These are phyloP conservation scores for Rhombomys opimus DNA, from an alignment of 2,113 vertebrate species.

Conservation along the genomic window DNA sequence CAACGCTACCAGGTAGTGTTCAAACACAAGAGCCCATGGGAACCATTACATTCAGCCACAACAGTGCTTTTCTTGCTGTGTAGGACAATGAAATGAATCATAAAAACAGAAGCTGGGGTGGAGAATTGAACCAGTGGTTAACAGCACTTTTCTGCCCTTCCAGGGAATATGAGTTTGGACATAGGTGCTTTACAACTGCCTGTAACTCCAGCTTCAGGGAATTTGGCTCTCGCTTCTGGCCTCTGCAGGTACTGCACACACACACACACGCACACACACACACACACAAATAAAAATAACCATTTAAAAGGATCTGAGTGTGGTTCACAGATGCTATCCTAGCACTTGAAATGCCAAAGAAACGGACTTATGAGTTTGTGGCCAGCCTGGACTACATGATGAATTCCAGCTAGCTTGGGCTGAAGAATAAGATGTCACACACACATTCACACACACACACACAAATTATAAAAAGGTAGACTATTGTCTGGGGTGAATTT, in stretches of 20 bases:
- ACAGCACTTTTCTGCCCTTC: background rate
- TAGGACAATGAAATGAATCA: background rate
- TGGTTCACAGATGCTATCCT: too few relatives aligned
- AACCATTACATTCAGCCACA: background rate
- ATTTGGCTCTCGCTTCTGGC: too few relatives aligned
- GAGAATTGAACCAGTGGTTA: background rate
- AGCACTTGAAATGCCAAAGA: too few relatives aligned
- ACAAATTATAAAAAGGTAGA: background rate
- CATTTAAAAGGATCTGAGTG: too few relatives aligned
- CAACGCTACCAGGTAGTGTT: background rate
- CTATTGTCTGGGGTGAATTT: background rate
- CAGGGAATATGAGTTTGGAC: background rate
- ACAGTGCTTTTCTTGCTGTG: background rate
- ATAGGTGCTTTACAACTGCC: background rate
- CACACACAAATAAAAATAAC: background rate
- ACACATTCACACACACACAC: background rate
- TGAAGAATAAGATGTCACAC: too few relatives aligned
- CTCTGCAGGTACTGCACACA: background rate
- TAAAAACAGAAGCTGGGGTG: background rate
- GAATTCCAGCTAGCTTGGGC: too few relatives aligned
- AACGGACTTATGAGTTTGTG: too few relatives aligned
- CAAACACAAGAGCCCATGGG: background rate
- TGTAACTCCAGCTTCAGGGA: background rate
- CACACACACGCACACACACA: background rate
- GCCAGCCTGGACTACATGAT: too few relatives aligned